These are phyloP conservation scores for Conistra vaccinii DNA, from an alignment of 2,888 invertebrate species.

Conservation along the genomic window DNA sequence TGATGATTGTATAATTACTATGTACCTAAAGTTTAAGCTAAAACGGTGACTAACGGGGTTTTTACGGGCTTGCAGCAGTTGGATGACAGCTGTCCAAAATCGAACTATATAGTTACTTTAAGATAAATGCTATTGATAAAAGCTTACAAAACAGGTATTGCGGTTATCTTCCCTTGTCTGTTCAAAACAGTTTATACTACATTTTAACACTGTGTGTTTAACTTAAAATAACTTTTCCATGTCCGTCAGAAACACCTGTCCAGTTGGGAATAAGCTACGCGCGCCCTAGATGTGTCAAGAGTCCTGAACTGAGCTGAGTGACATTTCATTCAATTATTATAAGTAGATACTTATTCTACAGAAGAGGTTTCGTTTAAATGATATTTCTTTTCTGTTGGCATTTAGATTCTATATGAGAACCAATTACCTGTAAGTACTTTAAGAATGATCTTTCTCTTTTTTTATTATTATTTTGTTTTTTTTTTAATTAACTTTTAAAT, in stretches of 20 bases:
- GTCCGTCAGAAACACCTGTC: slow-evolving; percentile 15
- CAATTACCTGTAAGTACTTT: slow-evolving; percentile 9
- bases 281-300: slow-evolving; percentile 24
- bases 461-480: neutral
- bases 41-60: neutral
- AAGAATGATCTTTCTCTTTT: neutral
- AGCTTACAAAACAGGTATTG: neutral
- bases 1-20: neutral
- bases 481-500: neutral
- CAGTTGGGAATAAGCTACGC: slow-evolving; percentile 19
- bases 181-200: neutral
- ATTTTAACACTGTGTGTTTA: neutral
- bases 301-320: slow-evolving; percentile 22
- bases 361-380: slow-evolving; percentile 4
- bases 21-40: neutral
- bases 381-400: slow-evolving; percentile 15
- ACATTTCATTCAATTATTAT: slow-evolving; percentile 37
- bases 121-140: neutral
- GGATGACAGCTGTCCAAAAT: neutral
- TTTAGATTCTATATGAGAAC: slow-evolving; percentile 11
- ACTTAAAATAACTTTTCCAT: slow-evolving; percentile 27
- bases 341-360: slow-evolving; percentile 19
- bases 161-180: neutral
- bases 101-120: neutral
- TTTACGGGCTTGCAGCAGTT: neutral